Percentiles rank a stretch among this genome's conserved stretches.
phyloP scores from a whole-genome alignment of 2,113 vertebrate genomes.

The Oncorhynchus kisutch region DNA sequence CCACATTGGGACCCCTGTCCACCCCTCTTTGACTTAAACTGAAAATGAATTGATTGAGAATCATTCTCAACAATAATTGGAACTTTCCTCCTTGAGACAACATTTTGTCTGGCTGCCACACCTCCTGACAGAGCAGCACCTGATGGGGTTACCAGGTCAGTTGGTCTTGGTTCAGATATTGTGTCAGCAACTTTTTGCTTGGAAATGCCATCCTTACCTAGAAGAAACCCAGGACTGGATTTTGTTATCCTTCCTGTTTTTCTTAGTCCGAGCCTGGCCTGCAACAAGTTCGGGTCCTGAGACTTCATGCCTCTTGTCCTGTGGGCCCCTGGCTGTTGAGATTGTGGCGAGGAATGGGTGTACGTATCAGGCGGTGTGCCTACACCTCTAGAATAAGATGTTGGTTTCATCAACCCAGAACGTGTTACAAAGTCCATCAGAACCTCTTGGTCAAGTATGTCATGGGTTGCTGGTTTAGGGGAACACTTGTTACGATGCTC shows the following conservation, averaged over 20 bases:
- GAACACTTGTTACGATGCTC: slow-evolving; percentile 13
- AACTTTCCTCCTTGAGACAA: slow-evolving; percentile 20
- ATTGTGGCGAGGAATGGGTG: neutral
- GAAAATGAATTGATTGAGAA: slow-evolving; percentile 13
- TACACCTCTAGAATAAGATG: neutral
- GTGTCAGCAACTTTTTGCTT: neutral
- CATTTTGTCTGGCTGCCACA: slow-evolving; percentile 21
- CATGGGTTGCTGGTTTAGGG: slow-evolving; percentile 17
- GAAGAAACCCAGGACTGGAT: slow-evolving; percentile 22
- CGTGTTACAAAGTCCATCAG: slow-evolving; percentile 44
- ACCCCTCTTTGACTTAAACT: slow-evolving; percentile 18
- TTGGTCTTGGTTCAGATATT: slow-evolving; percentile 32
- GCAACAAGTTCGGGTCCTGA: slow-evolving; percentile 30
- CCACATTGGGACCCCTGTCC: slow-evolving; percentile 17
- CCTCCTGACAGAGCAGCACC: slow-evolving; percentile 3
- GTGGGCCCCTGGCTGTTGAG: slow-evolving; percentile 5
- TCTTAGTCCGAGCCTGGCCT: slow-evolving; percentile 40
- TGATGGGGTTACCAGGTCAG: slow-evolving; percentile 26
- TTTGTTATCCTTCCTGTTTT: slow-evolving; percentile 46
- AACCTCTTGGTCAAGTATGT: slow-evolving; percentile 49
- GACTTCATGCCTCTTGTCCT: slow-evolving; percentile 20
- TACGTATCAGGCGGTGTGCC: slow-evolving; percentile 7
- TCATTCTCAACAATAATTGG: slow-evolving; percentile 21
- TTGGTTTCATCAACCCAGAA: slow-evolving; percentile 19
- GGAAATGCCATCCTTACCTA: slow-evolving; percentile 22